phyloP scores from a whole-genome alignment of 2,113 vertebrate species.

The Numenius arquata region DNA sequence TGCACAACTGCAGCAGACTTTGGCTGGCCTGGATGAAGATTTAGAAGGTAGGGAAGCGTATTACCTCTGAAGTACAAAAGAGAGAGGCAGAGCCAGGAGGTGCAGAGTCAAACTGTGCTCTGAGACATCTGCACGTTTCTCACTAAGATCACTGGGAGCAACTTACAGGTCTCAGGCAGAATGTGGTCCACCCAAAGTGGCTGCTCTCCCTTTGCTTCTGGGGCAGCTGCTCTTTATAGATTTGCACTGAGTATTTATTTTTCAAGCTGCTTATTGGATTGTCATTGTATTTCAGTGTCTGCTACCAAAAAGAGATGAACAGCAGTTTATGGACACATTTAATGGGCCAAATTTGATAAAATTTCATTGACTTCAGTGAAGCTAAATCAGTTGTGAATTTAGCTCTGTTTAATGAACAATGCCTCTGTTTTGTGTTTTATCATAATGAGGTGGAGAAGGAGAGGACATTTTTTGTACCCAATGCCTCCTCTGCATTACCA shows the following conservation, averaged over 20 bases:
- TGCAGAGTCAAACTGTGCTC: not conserved
- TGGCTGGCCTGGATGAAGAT: constrained; percentile 76
- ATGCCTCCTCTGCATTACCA: not conserved
- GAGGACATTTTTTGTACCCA: not conserved
- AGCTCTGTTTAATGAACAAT: not conserved
- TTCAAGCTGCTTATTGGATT: not conserved
- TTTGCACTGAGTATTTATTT: not conserved
- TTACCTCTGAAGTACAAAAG: not conserved
- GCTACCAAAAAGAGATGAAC: not conserved
- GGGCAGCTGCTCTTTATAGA: not conserved
- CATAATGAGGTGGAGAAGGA: not conserved
- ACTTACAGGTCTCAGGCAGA: not conserved
- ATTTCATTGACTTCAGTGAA: not conserved
- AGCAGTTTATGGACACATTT: not conserved
- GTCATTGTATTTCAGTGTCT: not conserved
- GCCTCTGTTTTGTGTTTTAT: not conserved
- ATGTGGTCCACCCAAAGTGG: not conserved
- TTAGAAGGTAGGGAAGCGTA: constrained; percentile 73
- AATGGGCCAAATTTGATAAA: not conserved
- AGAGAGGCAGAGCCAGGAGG: not conserved
- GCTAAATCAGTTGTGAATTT: not conserved
- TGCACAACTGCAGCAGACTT: constrained; percentile 70
- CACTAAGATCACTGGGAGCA: not conserved
- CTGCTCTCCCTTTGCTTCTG: not conserved
- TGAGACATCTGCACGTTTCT: not conserved